phyloP scores from a whole-genome alignment of 2,888 invertebrate genomes.

The Lasioglossum oenotherae region DNA sequence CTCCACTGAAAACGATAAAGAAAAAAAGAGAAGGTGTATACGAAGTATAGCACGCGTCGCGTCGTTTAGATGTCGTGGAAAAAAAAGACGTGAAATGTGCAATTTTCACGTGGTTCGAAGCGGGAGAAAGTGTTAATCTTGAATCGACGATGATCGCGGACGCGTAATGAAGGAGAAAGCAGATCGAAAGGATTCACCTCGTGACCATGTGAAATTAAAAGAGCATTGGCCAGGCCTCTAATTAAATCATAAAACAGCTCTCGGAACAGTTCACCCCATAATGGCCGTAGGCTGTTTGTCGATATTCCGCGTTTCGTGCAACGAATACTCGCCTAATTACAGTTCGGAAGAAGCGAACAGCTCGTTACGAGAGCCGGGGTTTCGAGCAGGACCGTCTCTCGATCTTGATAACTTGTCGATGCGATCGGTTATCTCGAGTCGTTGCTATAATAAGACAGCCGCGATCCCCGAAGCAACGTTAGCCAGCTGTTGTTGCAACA shows the following conservation, averaged over 20 bases:
- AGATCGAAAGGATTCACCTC: constrained; percentile 19
- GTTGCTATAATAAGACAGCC: constrained; percentile 18
- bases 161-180: constrained; percentile 44
- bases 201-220: background rate
- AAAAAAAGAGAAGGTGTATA: background rate
- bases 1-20: no score
- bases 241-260: constrained; percentile 26
- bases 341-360: constrained; percentile 21
- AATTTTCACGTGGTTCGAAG: background rate
- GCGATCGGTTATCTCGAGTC: constrained; percentile 31
- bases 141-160: background rate
- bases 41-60: background rate
- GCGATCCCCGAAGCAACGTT: constrained; percentile 15
- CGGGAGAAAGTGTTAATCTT: constrained; percentile 38
- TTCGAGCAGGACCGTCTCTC: constrained; percentile 11
- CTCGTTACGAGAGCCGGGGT: constrained; percentile 12
- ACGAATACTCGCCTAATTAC: constrained; percentile 40
- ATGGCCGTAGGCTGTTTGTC: background rate
- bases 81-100: background rate
- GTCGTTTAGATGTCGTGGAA: background rate
- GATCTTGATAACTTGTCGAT: constrained; percentile 32
- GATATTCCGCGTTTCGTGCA: constrained; percentile 25
- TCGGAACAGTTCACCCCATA: background rate
- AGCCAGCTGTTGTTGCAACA: constrained; percentile 16
- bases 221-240: constrained; percentile 13